phyloP scores from a whole-genome alignment of 2,797 vertebrate species.

The Schizopygopsis pylzovi region DNA sequence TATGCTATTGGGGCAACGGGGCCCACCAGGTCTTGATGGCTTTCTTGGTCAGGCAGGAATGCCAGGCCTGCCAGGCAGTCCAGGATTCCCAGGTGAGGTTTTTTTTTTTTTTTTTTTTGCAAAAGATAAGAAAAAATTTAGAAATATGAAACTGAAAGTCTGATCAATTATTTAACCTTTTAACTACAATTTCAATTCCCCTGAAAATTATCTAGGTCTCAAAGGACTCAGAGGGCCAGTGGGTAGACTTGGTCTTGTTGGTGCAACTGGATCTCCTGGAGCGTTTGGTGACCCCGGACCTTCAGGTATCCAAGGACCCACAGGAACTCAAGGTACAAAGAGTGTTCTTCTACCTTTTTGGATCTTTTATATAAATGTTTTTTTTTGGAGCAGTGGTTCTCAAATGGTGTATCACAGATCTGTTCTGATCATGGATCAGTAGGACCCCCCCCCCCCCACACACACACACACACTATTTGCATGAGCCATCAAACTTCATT shows the following conservation, averaged over 20 bases:
- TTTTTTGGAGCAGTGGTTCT: not conserved
- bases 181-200: not conserved
- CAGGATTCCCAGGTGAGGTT: constrained; percentile 76
- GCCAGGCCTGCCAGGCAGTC: constrained; percentile 74
- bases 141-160: not conserved
- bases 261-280: constrained; percentile 77
- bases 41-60: constrained; percentile 62
- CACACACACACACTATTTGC: not conserved
- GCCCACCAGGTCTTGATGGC: constrained; percentile 64
- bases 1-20: constrained; percentile 53
- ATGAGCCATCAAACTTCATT: not conserved
- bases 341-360: not conserved
- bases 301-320: constrained; percentile 73
- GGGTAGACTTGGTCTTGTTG: constrained; percentile 77
- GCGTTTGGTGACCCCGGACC: constrained; percentile 76
- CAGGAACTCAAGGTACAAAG: constrained; percentile 78
- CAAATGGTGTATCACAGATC: not conserved
- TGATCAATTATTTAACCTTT: not conserved
- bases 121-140: not conserved
- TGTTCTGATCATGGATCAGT: not conserved
- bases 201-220: constrained; percentile 68
- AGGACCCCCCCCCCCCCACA: no score
- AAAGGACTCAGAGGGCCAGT: constrained; percentile 79
- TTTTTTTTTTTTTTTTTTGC: not conserved
- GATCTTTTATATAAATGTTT: not conserved